Conservation (phyloP, 2,113 vertebrate species). For the Apaloderma vittatum region DNA sequence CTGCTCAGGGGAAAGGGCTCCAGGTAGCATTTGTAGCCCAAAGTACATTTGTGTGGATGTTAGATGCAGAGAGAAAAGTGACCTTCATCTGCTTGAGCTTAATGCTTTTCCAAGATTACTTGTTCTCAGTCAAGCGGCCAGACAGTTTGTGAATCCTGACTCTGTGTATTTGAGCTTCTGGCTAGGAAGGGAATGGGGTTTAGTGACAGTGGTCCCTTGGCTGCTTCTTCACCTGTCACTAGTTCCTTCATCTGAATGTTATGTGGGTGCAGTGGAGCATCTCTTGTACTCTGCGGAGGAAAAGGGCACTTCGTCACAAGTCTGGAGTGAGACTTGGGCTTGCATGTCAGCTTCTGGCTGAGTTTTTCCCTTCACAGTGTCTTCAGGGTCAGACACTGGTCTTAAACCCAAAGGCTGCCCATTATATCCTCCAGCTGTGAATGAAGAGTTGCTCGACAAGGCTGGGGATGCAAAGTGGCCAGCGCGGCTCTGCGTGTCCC, state of each 20-base stretch:
- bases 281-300: accelerated
- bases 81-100: neutral
- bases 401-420: neutral
- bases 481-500: neutral
- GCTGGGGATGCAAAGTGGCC: neutral
- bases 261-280: neutral
- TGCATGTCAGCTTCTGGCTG: neutral
- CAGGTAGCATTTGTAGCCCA: neutral
- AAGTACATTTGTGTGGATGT: neutral
- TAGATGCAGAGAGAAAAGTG: neutral
- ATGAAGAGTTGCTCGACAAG: neutral
- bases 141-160: neutral
- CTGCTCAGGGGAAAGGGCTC: neutral
- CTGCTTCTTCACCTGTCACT: neutral
- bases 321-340: neutral
- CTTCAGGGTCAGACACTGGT: neutral
- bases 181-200: neutral
- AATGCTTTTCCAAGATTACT: neutral
- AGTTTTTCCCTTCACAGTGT: neutral
- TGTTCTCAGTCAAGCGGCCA: accelerated
- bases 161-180: neutral
- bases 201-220: accelerated
- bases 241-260: neutral
- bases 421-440: neutral
- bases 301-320: neutral